These are phyloP conservation scores for Amniataba percoides DNA, from an alignment of 2,797 vertebrate genomes.

Conservation along the genomic window DNA sequence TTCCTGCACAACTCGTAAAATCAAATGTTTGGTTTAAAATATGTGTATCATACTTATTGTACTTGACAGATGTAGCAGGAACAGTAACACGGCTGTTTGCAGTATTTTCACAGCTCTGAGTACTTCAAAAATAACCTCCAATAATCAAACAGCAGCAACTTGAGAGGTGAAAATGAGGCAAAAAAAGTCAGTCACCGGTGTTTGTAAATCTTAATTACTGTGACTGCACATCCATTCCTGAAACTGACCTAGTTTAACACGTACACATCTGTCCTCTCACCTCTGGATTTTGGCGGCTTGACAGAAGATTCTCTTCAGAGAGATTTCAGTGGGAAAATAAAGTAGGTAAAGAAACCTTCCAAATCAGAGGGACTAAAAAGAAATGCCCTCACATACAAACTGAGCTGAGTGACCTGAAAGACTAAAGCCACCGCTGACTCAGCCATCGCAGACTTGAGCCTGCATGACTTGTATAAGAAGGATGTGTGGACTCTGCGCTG, in stretches of 20 bases:
- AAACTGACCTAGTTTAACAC: too few species aligned
- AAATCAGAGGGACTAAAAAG: not conserved
- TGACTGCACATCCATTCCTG: not conserved
- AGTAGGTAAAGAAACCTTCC: constrained; percentile 3
- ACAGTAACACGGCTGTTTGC: too few species aligned
- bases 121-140: not conserved
- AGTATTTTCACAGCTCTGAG: not conserved
- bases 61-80: not conserved
- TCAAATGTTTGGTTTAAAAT: not conserved
- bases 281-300: not conserved
- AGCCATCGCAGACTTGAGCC: not conserved
- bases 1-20: not conserved
- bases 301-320: not conserved
- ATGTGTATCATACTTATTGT: too few species aligned
- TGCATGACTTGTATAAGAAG: not conserved
- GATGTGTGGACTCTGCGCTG: not conserved
- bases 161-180: too few species aligned
- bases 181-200: too few species aligned
- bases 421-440: not conserved
- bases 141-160: not conserved
- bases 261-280: too few species aligned
- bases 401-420: too few species aligned
- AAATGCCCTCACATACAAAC: not conserved
- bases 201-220: not conserved
- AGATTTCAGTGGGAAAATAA: not conserved